Evolutionary conservation across 2,888 invertebrate species (phyloP), one percentile per base, ranked within the genome.

Genomic region (Aethes cnicana): DNA sequence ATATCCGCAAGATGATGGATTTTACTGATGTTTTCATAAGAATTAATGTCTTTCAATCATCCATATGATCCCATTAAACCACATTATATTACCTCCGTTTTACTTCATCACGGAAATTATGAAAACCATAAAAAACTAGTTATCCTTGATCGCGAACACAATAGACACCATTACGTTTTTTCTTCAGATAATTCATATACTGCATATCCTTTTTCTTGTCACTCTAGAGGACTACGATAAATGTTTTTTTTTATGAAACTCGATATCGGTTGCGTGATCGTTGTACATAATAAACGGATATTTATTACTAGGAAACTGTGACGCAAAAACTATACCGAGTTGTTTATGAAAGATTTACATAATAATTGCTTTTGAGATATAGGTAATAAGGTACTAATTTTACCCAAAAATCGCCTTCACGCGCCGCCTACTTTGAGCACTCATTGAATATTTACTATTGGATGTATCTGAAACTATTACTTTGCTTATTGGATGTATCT

Each of bases 81-180:
- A 35, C 25, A 53, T 46, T 47, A 39, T 39, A 37, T 50, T 37
- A 48, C 18, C 30, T 43, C 46, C 11, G 35, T 49, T 66, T 72
- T 73, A 68, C 71, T 65, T 66, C 74, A 79, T 78, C 68, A 74
- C 74, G 84, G 82, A 84, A 84, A 80, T 47, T 33, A 47, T 68
- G 73, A 78, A 77, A 77, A 76, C 69, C 48, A 32, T 52, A 75
- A 84, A 80, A 81, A 84, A 85, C 75, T 42, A 50, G 81, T 72
- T 79, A 79, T 86, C 88, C 86, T 87, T 84, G 81, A 76, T 73
- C 56, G 41, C 39, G 56, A 52, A 68, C 70, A 87, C 86, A 88
- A 87, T 86, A 69, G 80, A 56, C 64, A 62, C 58, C 62, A 85
- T 83, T 81, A 80, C 60, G 84, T 81, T 76, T 47, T 48, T 80